These are phyloP conservation scores for Aramus guarauna DNA, from an alignment of 2,113 vertebrate species.

Conservation along the genomic window DNA sequence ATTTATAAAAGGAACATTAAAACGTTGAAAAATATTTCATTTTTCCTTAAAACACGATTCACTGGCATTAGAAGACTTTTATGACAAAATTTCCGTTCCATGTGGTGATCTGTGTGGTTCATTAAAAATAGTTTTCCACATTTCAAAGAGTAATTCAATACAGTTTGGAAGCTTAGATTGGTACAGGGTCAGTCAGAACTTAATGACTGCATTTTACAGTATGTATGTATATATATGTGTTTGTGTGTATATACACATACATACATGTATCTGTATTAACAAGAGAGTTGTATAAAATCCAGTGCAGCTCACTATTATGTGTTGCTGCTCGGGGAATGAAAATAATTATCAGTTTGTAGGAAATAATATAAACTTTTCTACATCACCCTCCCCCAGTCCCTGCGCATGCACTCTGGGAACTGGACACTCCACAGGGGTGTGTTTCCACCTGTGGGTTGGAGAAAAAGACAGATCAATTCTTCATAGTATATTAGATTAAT, in stretches of 20 bases:
- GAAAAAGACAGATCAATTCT: conserved; percentile 9
- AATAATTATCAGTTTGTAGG: background rate
- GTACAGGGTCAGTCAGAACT: background rate
- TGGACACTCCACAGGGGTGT: background rate
- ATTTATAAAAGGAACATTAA: conserved; percentile 67
- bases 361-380: background rate
- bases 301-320: background rate
- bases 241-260: background rate
- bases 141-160: background rate
- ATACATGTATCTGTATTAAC: background rate
- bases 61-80: conserved; percentile 43
- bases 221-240: background rate
- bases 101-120: background rate
- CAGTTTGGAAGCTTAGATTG: background rate
- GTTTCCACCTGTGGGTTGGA: background rate
- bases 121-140: conserved; percentile 25
- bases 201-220: background rate
- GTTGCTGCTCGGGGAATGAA: background rate
- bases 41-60: conserved; percentile 46
- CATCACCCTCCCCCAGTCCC: background rate
- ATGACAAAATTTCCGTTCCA: background rate
- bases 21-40: conserved; percentile 49
- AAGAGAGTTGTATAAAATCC: background rate
- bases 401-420: conserved; percentile 12
- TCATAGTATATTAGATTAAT: background rate